Evolutionary conservation across 2,113 vertebrate species (phyloP), one percentile per base, ranked within the genome.

Genomic region (Ibidorhyncha struthersii): DNA sequence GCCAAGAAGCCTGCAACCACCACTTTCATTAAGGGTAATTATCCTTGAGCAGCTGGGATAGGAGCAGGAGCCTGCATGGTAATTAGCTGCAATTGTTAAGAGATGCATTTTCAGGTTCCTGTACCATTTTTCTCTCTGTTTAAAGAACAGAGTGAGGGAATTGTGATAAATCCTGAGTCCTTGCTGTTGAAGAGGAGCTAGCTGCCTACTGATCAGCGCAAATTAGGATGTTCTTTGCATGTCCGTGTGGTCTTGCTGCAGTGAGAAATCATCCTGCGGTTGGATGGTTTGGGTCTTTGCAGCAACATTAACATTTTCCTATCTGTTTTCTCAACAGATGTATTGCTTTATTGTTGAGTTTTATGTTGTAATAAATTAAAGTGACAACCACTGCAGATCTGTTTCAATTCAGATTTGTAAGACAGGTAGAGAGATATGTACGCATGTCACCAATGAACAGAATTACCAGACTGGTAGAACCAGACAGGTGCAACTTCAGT

Each of bases 11-110:
- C 85, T 89, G 94, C 71, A 96, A 82, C 85, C 86, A 96, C 91
- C 94, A 82, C 90, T 95, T 93, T 96, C 88, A 94, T 97, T 96
- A 97, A 66, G 82, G 40, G 90, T 94, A 97, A 97, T 97, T 97
- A 96, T 95, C 88, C 80, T 74, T 65, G 71, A 93, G 88, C 95
- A 96, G 94, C 93, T 96, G 95, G 70, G 88, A 86, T 81, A 94
- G 94, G 93, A 96, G 72, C 56, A 2, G 88, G 45, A 92, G 63
- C 76, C 69, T 90, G 95, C 83, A 96, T 96, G 79, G 85, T 95
- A 96, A 97, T 97, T 94, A 97, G 94, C 93, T 90, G 69, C 43
- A 56, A 53, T 82, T 95, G 92, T 90, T 94, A 67, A 65, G 87
- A 78, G 79, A 89, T 92, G 72, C 52, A 8, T 92, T 92, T 94